Percentiles rank a stretch among this genome's conserved stretches.
Conservation (phyloP, 1,140 invertebrate genomes). For the Magallana ariakensis region DNA sequence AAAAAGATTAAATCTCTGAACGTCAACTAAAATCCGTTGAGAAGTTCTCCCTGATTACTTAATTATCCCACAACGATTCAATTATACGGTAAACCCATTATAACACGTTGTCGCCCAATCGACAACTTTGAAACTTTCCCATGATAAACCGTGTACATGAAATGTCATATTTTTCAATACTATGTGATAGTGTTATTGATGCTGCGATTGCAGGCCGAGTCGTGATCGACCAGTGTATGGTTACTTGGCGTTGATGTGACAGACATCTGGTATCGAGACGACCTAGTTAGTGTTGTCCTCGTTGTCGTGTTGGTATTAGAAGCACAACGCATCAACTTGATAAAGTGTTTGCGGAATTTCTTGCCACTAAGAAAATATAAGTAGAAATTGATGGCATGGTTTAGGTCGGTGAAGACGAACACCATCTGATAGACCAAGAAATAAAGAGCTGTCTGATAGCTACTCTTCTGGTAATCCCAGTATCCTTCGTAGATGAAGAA, state of each 20-base stretch:
- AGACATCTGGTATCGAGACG: slow-evolving; percentile 6
- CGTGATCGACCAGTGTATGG: slow-evolving; percentile 1
- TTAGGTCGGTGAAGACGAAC: slow-evolving; percentile 67
- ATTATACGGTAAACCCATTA: too few species aligned
- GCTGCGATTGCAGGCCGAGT: neutral
- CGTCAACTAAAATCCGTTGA: too few species aligned
- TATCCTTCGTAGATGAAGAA: slow-evolving; percentile 67
- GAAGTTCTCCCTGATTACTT: too few species aligned
- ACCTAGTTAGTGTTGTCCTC: neutral
- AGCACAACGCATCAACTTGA: slow-evolving; percentile 57
- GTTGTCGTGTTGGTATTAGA: neutral
- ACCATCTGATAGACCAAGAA: slow-evolving; percentile 61
- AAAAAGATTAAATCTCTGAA: too few species aligned
- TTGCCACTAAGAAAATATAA: slow-evolving; percentile 70
- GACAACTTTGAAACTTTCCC: too few species aligned
- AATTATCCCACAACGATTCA: too few species aligned
- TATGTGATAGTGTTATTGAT: neutral
- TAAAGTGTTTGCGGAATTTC: slow-evolving; percentile 69
- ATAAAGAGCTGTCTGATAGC: slow-evolving; percentile 52
- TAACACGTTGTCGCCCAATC: too few species aligned
- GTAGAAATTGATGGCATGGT: slow-evolving; percentile 73
- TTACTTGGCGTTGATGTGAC: neutral
- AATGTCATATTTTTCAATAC: neutral
- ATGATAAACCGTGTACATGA: too few species aligned
- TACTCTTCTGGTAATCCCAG: slow-evolving; percentile 49